phyloP scores from a whole-genome alignment of 37 sponge, comb jelly and placozoan genomes.

The Aplysina aerophoba region DNA sequence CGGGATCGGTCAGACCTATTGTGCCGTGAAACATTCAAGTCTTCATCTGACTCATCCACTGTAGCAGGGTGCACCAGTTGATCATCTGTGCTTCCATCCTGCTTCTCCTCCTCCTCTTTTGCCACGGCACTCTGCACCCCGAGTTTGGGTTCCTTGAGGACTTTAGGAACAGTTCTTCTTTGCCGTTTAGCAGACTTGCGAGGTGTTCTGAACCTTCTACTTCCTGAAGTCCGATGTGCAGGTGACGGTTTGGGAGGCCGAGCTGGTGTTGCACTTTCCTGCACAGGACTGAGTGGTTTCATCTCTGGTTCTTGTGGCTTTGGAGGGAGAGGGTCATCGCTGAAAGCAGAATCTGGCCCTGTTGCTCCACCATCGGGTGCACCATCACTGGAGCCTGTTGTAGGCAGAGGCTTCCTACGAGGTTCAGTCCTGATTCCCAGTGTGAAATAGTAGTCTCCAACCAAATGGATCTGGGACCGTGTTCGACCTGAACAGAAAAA shows the following conservation, averaged over 20 bases:
- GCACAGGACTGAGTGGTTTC: no score
- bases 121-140: no score
- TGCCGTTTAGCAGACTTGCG: background rate
- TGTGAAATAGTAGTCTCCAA: constrained; percentile 48
- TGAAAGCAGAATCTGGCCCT: no score
- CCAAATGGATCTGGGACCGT: constrained; percentile 35
- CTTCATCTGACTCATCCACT: constrained; percentile 11
- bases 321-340: no score
- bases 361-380: no score
- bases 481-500: constrained; percentile 18
- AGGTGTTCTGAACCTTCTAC: background rate
- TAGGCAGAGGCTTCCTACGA: background rate
- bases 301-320: no score
- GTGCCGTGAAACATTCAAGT: background rate
- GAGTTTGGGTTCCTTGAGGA: no score
- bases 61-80: background rate
- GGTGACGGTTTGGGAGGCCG: no score
- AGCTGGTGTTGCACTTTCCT: no score
- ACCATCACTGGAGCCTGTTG: background rate
- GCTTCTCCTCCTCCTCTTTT: no score
- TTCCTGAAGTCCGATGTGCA: background rate
- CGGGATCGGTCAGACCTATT: no score
- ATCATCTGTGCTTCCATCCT: no score
- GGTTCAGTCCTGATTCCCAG: constrained; percentile 31
- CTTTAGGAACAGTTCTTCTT: background rate